Conservation (phyloP, 2,797 vertebrate species). For the Chelonia mydas region DNA sequence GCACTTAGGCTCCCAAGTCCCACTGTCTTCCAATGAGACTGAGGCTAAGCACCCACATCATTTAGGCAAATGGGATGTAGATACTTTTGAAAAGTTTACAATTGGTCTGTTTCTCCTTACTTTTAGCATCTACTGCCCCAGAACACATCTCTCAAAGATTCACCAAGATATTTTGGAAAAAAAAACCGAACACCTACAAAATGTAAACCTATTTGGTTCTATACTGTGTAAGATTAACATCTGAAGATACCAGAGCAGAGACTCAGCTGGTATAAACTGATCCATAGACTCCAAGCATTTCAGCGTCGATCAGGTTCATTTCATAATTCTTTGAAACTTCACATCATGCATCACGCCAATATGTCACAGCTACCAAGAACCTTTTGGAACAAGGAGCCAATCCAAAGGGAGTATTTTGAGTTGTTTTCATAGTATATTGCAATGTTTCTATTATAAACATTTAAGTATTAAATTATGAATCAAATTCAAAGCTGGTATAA, state of each 20-base stretch:
- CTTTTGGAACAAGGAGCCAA: background rate
- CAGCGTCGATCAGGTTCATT: background rate
- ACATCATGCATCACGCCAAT: background rate
- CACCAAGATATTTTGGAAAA: background rate
- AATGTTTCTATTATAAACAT: background rate
- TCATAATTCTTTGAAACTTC: background rate
- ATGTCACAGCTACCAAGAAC: background rate
- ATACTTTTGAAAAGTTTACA: background rate
- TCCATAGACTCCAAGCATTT: background rate
- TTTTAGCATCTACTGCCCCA: background rate
- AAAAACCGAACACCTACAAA: background rate
- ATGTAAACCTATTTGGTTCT: background rate
- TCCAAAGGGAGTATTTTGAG: background rate
- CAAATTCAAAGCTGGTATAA: slow-evolving; percentile 12
- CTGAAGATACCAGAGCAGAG: background rate
- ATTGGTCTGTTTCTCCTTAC: background rate
- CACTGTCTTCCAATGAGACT: too few relatives aligned
- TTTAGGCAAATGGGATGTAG: background rate
- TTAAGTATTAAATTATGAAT: background rate
- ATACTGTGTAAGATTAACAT: background rate
- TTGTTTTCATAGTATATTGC: background rate
- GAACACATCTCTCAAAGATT: accelerated
- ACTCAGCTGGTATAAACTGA: background rate
- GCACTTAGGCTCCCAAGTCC: too few relatives aligned
- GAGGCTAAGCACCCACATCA: background rate